phyloP scores from a whole-genome alignment of 2,888 invertebrate genomes.

The Chrysolina haemoptera region DNA sequence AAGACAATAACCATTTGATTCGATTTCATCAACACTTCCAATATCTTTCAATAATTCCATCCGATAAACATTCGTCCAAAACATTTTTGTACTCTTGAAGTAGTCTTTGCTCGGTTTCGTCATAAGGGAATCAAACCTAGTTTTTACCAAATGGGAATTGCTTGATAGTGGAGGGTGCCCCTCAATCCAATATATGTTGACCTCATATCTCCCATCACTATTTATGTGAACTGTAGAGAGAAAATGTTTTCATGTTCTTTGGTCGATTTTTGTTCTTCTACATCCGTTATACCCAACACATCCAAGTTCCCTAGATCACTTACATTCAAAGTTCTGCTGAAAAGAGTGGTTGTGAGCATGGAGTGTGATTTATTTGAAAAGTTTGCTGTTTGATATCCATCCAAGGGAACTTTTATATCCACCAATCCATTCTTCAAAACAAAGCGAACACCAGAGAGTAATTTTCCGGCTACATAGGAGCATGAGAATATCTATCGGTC shows the following conservation, averaged over 20 bases:
- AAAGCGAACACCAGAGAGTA: background rate
- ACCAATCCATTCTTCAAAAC: background rate
- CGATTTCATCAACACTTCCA: background rate
- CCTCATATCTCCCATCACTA: background rate
- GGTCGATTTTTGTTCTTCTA: background rate
- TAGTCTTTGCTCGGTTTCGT: background rate
- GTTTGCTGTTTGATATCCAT: background rate
- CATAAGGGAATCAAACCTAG: background rate
- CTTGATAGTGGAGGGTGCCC: slow-evolving; percentile 16
- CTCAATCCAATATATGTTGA: slow-evolving; percentile 9
- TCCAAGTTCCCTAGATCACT: too few relatives aligned
- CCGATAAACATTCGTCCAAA: background rate
- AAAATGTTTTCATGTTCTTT: slow-evolving; percentile 8
- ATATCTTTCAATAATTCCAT: background rate
- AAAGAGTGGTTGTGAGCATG: background rate
- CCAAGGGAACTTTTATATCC: background rate
- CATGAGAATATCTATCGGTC: background rate
- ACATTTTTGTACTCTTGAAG: background rate
- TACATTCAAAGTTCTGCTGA: background rate
- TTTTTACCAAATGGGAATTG: background rate
- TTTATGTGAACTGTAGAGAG: background rate
- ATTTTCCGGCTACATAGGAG: background rate
- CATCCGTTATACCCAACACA: too few relatives aligned
- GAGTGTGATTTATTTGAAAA: background rate
- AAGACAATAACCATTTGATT: background rate